Conservation (phyloP, 2,797 vertebrate species). For the Propithecus deckenii region DNA sequence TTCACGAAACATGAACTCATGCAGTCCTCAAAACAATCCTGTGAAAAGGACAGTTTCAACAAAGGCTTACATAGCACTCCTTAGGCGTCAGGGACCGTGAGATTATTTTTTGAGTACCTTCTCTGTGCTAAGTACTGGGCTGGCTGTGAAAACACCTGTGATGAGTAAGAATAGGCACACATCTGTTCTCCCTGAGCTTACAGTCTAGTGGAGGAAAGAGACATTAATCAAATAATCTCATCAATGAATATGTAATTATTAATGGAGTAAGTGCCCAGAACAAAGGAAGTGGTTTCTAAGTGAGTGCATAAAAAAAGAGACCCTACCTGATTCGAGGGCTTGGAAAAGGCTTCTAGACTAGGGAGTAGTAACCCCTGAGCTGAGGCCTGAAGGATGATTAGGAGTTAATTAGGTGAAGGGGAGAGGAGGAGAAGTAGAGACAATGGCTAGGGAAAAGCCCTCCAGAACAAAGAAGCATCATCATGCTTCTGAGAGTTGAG, state of each 20-base stretch:
- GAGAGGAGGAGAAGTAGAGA: background rate
- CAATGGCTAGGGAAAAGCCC: background rate
- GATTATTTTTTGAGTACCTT: background rate
- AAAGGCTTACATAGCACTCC: background rate
- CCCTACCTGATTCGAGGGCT: background rate
- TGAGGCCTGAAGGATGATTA: background rate
- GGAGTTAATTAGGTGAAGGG: background rate
- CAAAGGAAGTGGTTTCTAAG: background rate
- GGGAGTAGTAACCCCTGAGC: background rate
- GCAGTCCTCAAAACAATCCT: background rate
- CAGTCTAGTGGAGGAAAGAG: background rate
- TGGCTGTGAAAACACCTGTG: background rate
- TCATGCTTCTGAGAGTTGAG: background rate
- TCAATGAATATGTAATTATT: background rate
- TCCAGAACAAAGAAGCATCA: background rate
- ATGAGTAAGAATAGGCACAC: background rate
- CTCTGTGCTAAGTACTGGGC: background rate
- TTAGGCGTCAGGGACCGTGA: background rate
- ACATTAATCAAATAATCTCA: background rate
- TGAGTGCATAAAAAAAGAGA: background rate
- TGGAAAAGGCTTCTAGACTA: background rate
- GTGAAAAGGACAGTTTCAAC: background rate
- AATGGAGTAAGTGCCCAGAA: background rate
- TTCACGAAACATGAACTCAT: background rate
- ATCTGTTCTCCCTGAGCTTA: background rate